Evolutionary conservation across 2,888 invertebrate genomes (phyloP), one percentile per base, ranked within the genome.

Genomic region (Margaritifera margaritifera): DNA sequence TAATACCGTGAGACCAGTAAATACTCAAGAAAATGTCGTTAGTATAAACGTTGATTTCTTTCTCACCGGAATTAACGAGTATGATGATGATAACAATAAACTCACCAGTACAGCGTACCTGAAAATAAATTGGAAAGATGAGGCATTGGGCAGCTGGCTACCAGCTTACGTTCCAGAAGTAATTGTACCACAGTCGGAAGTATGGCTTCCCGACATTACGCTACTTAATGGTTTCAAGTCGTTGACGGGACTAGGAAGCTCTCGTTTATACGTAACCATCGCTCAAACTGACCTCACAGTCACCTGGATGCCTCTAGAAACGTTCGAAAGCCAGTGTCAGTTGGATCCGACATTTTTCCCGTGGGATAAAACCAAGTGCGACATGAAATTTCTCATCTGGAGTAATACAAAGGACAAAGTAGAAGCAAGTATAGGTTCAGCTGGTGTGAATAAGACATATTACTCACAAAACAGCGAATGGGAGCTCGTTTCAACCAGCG

Each of bases 361-460:
- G 5, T 81, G 78, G 54, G 81, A 81, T 52, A 69, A 67, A 55
- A 79, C 79, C 15, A 71, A 66, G 3, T 81, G 81, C 59, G 72
- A 75, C n/a, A 61, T 81, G 5, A 77, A 71, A 22, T 81, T 77
- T 56, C 63, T 79, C 2, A 74, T 77, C 6, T 81, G 81, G 81
- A 78, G 77, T n/a, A 73, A 77, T 64, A 66, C 76, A 2, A 69
- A 64, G 15, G 56, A 27, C 6, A 66, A 77, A 18, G 67, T 81
- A 0, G 67, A 69, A 15, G 74, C 72, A 1, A 64, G 63, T 1
- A 64, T 61, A 6, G 24, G 18, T 5, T 53, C 53, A 20, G 69
- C 58, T 0, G 64, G 69, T 11, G 42, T 42, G 42, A 42, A 42
- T 42, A 42, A 63, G 6, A 60, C 66, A 25, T 22, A 52, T 6